Percentiles rank a stretch among this genome's conserved stretches.
Evolutionary conservation across 2,113 vertebrate genomes (phyloP).

Genomic region (Corvus moneduloides): DNA sequence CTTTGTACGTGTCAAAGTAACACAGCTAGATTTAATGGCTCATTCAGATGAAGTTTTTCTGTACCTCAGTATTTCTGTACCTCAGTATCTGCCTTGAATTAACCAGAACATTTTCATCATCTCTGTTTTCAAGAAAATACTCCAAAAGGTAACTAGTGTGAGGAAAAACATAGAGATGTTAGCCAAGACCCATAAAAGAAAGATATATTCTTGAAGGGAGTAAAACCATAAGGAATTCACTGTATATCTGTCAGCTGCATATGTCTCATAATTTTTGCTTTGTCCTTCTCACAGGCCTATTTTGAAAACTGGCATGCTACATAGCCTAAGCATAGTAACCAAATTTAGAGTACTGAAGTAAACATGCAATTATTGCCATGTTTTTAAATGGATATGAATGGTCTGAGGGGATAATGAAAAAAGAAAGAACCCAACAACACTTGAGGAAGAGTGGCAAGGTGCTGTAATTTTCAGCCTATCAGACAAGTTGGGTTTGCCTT

Average conservation of each 20-base stretch:
- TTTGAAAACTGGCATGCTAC: slow-evolving; percentile 62
- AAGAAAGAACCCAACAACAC: slow-evolving; percentile 25
- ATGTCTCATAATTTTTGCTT: slow-evolving; percentile 20
- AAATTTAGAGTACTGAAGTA: slow-evolving; percentile 53
- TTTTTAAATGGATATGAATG: slow-evolving; percentile 15
- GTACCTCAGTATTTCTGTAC: slow-evolving; percentile 37
- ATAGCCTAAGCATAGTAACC: slow-evolving; percentile 51
- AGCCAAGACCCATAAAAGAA: slow-evolving; percentile 60
- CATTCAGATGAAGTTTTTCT: slow-evolving; percentile 5
- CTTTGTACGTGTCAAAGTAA: slow-evolving; percentile 11
- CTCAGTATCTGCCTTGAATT: slow-evolving; percentile 55
- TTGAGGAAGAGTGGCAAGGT: slow-evolving; percentile 19
- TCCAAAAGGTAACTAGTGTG: slow-evolving; percentile 31
- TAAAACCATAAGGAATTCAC: slow-evolving; percentile 25
- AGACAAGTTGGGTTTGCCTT: slow-evolving; percentile 43
- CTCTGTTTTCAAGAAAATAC: slow-evolving; percentile 51
- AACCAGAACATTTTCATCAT: slow-evolving; percentile 7
- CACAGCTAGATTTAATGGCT: slow-evolving; percentile 31
- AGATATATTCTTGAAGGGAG: slow-evolving; percentile 30
- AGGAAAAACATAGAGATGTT: slow-evolving; percentile 43
- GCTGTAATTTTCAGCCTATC: slow-evolving; percentile 39
- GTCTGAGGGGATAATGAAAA: slow-evolving; percentile 47
- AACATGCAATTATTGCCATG: slow-evolving; percentile 70
- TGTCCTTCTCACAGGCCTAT: slow-evolving; percentile 36
- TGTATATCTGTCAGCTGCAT: slow-evolving; percentile 21